Conservation (phyloP, 1,140 invertebrate genomes). For the Arctopsyche grandis region DNA sequence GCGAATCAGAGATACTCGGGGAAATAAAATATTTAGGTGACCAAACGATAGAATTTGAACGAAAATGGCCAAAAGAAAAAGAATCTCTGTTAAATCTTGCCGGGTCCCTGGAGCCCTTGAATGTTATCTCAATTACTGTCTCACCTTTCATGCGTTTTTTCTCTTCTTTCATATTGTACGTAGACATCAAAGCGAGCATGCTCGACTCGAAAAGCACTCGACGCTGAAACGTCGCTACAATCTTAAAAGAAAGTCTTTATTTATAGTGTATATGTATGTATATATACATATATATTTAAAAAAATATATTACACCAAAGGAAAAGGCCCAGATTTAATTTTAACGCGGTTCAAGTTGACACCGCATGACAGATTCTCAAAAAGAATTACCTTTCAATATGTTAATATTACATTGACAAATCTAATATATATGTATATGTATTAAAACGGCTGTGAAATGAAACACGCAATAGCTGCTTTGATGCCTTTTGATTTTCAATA, state of each 20-base stretch:
- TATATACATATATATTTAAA: too few species aligned
- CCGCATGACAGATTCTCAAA: background rate
- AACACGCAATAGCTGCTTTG: too few species aligned
- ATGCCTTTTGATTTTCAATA: too few species aligned
- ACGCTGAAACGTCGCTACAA: conserved; percentile 1
- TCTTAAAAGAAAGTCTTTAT: background rate
- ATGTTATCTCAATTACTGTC: conserved; percentile 17
- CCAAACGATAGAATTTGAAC: background rate
- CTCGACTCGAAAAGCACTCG: conserved; percentile 18
- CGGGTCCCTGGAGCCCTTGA: conserved; percentile 1
- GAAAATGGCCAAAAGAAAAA: background rate
- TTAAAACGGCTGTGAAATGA: background rate
- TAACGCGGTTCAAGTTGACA: background rate
- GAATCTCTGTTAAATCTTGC: conserved; percentile 11
- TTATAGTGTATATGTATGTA: too few species aligned
- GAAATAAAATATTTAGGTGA: background rate
- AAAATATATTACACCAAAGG: background rate
- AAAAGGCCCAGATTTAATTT: conserved; percentile 1
- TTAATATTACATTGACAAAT: background rate
- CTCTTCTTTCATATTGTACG: conserved; percentile 11
- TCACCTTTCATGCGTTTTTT: conserved; percentile 19
- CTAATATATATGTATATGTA: background rate
- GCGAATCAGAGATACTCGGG: background rate
- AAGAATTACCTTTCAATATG: background rate
- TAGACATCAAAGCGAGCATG: conserved; percentile 13